Conservation (phyloP, 2,113 vertebrate genomes). For the Gallinago undulata region DNA sequence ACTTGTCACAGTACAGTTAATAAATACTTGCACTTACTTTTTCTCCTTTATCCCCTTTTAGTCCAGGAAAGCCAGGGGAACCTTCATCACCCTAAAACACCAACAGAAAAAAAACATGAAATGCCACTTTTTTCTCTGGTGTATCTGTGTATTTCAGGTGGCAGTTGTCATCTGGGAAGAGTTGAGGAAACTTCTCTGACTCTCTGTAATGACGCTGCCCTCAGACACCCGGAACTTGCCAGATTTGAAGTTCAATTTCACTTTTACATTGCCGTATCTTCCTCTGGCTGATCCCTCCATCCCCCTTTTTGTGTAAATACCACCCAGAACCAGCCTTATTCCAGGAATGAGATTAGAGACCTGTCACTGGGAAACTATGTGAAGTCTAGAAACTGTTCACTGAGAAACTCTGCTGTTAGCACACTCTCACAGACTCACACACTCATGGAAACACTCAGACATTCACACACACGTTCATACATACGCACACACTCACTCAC, state of each 20-base stretch:
- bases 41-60: conserved; percentile 83
- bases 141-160: not conserved
- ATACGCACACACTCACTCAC: no score
- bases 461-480: no score
- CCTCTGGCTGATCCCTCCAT: not conserved
- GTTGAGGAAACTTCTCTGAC: not conserved
- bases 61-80: conserved; percentile 76
- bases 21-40: conserved; percentile 71
- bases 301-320: not conserved
- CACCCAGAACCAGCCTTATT: not conserved
- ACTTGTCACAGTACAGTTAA: not conserved
- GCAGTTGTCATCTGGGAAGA: not conserved
- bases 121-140: not conserved
- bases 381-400: not conserved
- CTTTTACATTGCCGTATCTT: not conserved
- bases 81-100: conserved; percentile 81
- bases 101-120: not conserved
- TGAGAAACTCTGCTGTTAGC: not conserved
- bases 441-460: not conserved
- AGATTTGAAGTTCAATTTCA: not conserved
- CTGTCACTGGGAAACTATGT: not conserved
- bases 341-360: not conserved
- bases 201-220: rapidly evolving
- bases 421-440: not conserved
- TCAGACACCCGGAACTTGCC: not conserved